Evolutionary conservation across 2,113 vertebrate species (phyloP), one percentile per base, ranked within the genome.

Genomic region (Hippolais icterina): DNA sequence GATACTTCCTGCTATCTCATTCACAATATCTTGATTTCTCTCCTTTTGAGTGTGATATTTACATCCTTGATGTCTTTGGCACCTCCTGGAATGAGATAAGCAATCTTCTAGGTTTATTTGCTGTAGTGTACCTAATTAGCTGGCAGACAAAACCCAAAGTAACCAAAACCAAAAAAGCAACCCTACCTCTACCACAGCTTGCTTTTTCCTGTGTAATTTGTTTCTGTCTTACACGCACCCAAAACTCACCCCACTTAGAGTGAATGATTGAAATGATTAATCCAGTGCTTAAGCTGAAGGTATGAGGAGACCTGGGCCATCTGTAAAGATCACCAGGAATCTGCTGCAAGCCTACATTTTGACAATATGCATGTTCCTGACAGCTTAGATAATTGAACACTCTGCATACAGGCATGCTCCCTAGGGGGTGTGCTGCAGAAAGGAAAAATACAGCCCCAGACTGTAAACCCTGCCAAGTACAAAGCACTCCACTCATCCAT

Each of bases 361-460:
- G 69, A 87, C 60, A 78, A 64, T n/a, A 77, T 1, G 3, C 49
- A 41, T 70, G 90, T 70, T 94, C 42, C 83, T 90, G 79, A 92
- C 79, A 90, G 88, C 76, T 83, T 35, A 65, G 90, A 65, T 95
- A 95, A 93, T 31, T 93, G 79, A 95, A 88, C 42, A 47, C 39
- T 79, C 75, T 90, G 66, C 85, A 77, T 83, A 92, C 50, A 90
- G 86, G 70, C 94, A 63, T 54, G 63, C 89, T 95, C 90, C 92
- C 83, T 50, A 86, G 85, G 75, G 90, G 27, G 11, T 86, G 69
- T 29, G n/a, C 75, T 80, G 70, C n/a, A 71, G 91, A 94, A 96
- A 87, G 61, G 75, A 94, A 93, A 94, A 94, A 90, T 61, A 76
- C n/a, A 86, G 46, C 59, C 83, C 76, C 64, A 83, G 79, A 92